phyloP scores from a whole-genome alignment of 2,888 invertebrate genomes.

The Coenonympha glycerion region DNA sequence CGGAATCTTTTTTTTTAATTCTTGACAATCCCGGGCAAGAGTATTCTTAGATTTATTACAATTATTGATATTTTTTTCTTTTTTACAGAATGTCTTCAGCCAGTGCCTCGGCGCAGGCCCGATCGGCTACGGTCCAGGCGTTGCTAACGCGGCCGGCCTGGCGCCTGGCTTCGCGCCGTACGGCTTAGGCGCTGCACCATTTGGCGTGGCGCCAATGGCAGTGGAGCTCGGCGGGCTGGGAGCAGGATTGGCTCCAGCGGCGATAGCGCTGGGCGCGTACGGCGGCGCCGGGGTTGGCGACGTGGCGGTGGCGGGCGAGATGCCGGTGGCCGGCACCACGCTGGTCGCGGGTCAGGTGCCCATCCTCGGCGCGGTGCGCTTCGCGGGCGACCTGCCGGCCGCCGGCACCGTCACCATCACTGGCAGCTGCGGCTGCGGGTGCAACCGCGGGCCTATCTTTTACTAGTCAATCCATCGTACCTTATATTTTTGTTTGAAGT shows the following conservation, averaged over 20 bases:
- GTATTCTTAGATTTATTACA: background rate
- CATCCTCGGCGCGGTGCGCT: slow-evolving; percentile 37
- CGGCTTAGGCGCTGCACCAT: background rate
- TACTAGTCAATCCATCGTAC: too few species aligned
- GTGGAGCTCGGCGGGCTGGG: background rate
- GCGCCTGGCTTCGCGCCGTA: background rate
- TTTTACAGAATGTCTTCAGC: slow-evolving; percentile 14
- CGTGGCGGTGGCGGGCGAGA: slow-evolving; percentile 32
- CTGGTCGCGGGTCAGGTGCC: slow-evolving; percentile 38
- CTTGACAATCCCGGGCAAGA: background rate
- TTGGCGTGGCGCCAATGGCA: slow-evolving; percentile 6
- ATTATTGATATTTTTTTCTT: too few species aligned
- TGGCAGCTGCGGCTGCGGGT: slow-evolving; percentile 33
- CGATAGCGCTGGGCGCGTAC: slow-evolving; percentile 17
- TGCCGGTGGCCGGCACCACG: slow-evolving; percentile 37
- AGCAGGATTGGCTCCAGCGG: slow-evolving; percentile 7
- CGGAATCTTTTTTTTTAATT: too few species aligned
- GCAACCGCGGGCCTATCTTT: slow-evolving; percentile 3
- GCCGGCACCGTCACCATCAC: slow-evolving; percentile 36
- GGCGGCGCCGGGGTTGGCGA: slow-evolving; percentile 32
- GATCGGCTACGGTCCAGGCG: slow-evolving; percentile 9
- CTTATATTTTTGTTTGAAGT: too few species aligned
- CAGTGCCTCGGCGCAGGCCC: slow-evolving; percentile 3
- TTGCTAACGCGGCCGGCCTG: background rate
- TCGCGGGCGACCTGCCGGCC: slow-evolving; percentile 38